Base-by-base conservation (phyloP, 2,888 invertebrate species). In the Caenorhabditis angaria region DNA sequence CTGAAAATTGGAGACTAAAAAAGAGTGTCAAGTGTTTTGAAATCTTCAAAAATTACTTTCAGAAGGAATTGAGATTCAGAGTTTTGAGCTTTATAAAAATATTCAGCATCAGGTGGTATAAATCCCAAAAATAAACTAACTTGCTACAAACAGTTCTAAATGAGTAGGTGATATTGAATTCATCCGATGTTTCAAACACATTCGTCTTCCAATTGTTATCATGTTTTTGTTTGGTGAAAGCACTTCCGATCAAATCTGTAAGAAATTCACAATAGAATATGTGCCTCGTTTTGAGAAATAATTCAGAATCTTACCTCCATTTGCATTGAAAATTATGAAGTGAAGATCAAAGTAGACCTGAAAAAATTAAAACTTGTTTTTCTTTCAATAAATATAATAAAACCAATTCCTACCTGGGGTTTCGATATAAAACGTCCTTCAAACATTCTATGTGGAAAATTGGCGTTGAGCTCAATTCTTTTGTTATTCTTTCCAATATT, bases 161-260 rank as follows among this genome's bases (percentile, higher is more conserved):
- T 25, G 56, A 18, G 25, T 65, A 29, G 5, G 72, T 73, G 22
- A 68, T 61, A 41, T 68, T 68, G 65, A 72, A 72, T 22, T 59
- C 68, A 2, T 1, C 0, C 3, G 50, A 14, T 14, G 64, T 62
- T 6, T 18, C 18, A 10, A 68, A 25, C 4, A n/a, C 18, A 14
- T 10, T n/a, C 14, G 24, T 47, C 25, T 58, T 41, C 41, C 41
- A 58, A 24, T 22, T 10, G 1, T 41, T 47, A 22, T 41, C 25
- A 10, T 12, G 25, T n/a, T 58, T 47, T 10, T 24, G 24, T 18
- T 41, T 8, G 8, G 14, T 12, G n/a, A 22, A 24, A 8, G 47
- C 24, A 22, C n/a, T 20, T 22, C 58, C 58, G 47, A 58, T 58
- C 47, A 18, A 18, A 18, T 41, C 58, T 58, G 58, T 3, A 50